Conservation (phyloP, 1,140 invertebrate genomes). For the silkworm (Bombyx mori) region ASM3026992v2 NC_085122.1:4634001-4634500, state of each 20-base stretch:
- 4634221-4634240: slow-evolving; percentile 69
- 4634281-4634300: neutral
- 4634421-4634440: too few species aligned
- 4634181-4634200: slow-evolving; percentile 70
- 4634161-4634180: slow-evolving; percentile 76
- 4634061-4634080: slow-evolving; percentile 76
- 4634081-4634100: slow-evolving; percentile 74
- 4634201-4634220: slow-evolving; percentile 69
- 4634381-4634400: too few species aligned
- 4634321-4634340: too few species aligned
- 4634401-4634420: too few species aligned
- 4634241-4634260: slow-evolving; percentile 72
- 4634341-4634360: too few species aligned
- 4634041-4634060: slow-evolving; percentile 73
- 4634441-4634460: too few species aligned
- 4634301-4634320: too few species aligned
- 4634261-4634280: slow-evolving; percentile 67
- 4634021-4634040: slow-evolving; percentile 78
- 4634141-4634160: slow-evolving; percentile 69
- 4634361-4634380: too few species aligned
- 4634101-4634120: slow-evolving; percentile 74
- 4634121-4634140: slow-evolving; percentile 74
- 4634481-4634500: too few species aligned
- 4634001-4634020: slow-evolving; percentile 45
- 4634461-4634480: too few species aligned